Percentiles rank a stretch among this genome's conserved stretches.
Conservation (phyloP, 2,113 vertebrate species). For the Bucco capensis region DNA sequence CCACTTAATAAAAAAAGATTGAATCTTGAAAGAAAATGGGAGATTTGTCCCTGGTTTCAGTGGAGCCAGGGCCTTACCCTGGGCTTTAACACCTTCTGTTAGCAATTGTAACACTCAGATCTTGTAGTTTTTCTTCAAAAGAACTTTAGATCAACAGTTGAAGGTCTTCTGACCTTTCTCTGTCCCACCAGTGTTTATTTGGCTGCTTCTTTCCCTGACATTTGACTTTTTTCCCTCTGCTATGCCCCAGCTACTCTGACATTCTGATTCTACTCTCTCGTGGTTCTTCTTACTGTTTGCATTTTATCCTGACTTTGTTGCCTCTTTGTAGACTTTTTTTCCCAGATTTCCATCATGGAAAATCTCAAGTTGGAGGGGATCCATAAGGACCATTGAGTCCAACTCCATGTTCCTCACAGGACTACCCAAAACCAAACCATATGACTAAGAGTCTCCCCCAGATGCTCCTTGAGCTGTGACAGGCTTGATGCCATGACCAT, state of each 20-base stretch:
- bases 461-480: too few species aligned
- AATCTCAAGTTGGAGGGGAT: too few species aligned
- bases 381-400: too few species aligned
- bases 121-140: not conserved
- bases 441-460: too few species aligned
- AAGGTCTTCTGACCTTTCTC: not conserved
- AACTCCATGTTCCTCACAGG: too few species aligned
- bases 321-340: not conserved
- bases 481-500: too few species aligned
- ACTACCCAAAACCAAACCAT: too few species aligned
- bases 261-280: not conserved
- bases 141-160: not conserved
- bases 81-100: not conserved
- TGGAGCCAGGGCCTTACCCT: not conserved
- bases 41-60: not conserved
- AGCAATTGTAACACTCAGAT: not conserved
- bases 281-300: not conserved
- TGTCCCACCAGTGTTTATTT: not conserved
- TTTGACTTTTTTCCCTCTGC: not conserved
- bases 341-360: not conserved
- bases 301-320: not conserved
- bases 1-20: not conserved
- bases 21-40: not conserved
- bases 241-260: not conserved
- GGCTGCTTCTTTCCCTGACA: not conserved